Evolutionary conservation across 2,888 invertebrate genomes (phyloP).

Genomic region (Thecocarcelia acutangulata): DNA sequence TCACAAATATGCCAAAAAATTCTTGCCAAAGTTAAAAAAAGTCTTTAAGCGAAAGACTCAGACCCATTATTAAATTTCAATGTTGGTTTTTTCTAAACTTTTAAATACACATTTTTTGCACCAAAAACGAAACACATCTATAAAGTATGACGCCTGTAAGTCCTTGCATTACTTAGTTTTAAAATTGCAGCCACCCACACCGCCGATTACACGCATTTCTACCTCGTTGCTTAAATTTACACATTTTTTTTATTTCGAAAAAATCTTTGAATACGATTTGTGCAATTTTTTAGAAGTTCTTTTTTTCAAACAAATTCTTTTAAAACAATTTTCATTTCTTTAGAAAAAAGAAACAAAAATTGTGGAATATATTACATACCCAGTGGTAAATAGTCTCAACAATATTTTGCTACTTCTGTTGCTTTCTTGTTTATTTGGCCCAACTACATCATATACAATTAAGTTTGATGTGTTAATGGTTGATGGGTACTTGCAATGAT

Average conservation of each 20-base stretch:
- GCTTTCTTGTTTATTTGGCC: too few relatives aligned
- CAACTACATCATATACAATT: too few relatives aligned
- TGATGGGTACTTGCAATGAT: too few relatives aligned
- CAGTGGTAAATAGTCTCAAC: too few relatives aligned
- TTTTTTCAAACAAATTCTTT: conserved; percentile 60
- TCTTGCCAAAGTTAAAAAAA: conserved; percentile 11
- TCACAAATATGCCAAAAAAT: conserved; percentile 51
- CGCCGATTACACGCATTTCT: conserved; percentile 43
- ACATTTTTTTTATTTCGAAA: conserved; percentile 39
- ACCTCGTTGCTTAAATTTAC: conserved; percentile 56
- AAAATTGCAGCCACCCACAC: conserved; percentile 52
- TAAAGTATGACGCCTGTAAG: conserved; percentile 62
- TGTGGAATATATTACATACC: conserved; percentile 30
- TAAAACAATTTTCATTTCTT: conserved; percentile 66
- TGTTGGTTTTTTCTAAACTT: conserved; percentile 17
- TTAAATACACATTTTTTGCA: background rate
- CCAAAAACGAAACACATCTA: conserved; percentile 18
- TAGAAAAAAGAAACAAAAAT: conserved; percentile 17
- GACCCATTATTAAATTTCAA: conserved; percentile 48
- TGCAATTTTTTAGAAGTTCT: conserved; percentile 15
- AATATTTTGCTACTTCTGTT: too few relatives aligned
- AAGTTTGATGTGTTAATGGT: too few relatives aligned
- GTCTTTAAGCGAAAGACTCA: conserved; percentile 22
- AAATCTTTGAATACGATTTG: conserved; percentile 35
- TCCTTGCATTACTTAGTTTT: conserved; percentile 62